These are phyloP conservation scores for Luehdorfia chinensis DNA, from an alignment of 1,140 invertebrate species.

Conservation along the genomic window DNA sequence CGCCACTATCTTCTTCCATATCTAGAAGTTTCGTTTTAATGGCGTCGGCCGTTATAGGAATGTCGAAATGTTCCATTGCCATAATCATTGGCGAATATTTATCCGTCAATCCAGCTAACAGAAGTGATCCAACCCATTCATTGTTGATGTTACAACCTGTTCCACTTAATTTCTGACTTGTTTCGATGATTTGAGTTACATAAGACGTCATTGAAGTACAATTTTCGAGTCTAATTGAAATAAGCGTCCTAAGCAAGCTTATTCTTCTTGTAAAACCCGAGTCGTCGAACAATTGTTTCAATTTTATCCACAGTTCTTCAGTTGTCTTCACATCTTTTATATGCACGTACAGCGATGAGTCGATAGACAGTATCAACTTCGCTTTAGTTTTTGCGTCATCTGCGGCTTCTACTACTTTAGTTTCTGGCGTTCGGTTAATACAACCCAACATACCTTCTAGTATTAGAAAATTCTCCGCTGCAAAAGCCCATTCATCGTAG, in stretches of 20 bases:
- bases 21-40: constrained; percentile 2
- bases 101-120: neutral
- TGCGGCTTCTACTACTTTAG: neutral
- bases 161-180: neutral
- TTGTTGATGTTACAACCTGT: neutral
- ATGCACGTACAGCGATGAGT: neutral
- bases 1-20: neutral
- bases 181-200: neutral
- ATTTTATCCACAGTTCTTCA: neutral
- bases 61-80: neutral
- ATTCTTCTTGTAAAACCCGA: neutral
- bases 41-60: neutral
- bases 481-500: neutral
- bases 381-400: neutral
- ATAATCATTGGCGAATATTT: constrained; percentile 2
- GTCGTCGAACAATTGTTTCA: neutral
- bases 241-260: neutral
- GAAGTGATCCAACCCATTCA: neutral
- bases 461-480: neutral
- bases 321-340: neutral
- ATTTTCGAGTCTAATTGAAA: neutral
- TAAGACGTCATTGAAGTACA: neutral
- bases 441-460: neutral
- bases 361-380: neutral
- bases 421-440: neutral